These are phyloP conservation scores for Scaptomyza tumidula DNA, from an alignment of 2,888 invertebrate genomes.

Conservation along the genomic window DNA sequence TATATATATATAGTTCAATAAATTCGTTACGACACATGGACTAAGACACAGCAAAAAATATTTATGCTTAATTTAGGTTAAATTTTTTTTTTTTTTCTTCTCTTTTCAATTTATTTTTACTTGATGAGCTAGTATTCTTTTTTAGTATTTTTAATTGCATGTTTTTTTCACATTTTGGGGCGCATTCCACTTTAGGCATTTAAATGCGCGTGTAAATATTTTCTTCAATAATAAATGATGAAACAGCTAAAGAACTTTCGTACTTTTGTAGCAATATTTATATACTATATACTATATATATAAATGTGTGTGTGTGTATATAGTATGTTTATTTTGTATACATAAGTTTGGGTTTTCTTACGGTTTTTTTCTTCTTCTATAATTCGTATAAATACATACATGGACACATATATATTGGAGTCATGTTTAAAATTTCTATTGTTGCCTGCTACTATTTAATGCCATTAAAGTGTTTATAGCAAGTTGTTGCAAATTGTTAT, in stretches of 20 bases:
- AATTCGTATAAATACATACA: conserved; percentile 42
- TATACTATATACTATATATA: background rate
- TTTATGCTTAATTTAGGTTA: conserved; percentile 73
- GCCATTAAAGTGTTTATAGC: conserved; percentile 33
- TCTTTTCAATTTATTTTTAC: conserved; percentile 26
- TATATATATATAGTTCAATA: conserved; percentile 72
- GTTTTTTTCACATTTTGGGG: conserved; percentile 50
- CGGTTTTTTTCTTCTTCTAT: conserved; percentile 14
- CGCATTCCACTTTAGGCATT: conserved; percentile 46
- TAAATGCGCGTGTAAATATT: conserved; percentile 80
- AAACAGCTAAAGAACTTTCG: conserved; percentile 64
- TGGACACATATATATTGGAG: conserved; percentile 18
- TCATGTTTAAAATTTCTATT: conserved; percentile 40
- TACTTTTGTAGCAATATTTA: conserved; percentile 33
- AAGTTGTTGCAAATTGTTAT: conserved; percentile 36
- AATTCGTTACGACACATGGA: conserved; percentile 85
- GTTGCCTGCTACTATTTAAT: conserved; percentile 40
- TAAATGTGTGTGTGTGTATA: conserved; percentile 32
- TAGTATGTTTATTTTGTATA: conserved; percentile 42
- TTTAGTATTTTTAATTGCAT: conserved; percentile 43
- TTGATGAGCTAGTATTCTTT: conserved; percentile 17
- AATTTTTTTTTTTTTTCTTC: conserved; percentile 34
- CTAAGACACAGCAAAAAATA: conserved; percentile 85
- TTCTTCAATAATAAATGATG: conserved; percentile 66
- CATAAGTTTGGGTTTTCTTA: conserved; percentile 36